These are phyloP conservation scores for Scolopax mira DNA, from an alignment of 2,113 vertebrate genomes.

Conservation along the genomic window DNA sequence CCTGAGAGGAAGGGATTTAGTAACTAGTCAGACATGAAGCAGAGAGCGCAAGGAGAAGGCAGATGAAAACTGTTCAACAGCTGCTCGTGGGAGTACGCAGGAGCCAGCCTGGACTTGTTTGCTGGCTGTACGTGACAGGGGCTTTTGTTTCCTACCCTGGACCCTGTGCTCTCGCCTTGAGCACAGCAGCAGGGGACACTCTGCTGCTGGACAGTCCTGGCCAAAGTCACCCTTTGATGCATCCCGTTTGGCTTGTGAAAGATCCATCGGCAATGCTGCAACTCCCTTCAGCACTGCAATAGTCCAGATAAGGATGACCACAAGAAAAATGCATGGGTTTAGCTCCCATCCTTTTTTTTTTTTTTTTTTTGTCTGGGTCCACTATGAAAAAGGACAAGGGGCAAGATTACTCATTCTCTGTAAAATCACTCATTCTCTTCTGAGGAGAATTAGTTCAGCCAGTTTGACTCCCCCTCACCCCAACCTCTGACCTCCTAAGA, in stretches of 20 bases:
- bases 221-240: background rate
- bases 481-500: background rate
- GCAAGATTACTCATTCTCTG: background rate
- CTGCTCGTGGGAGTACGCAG: accelerated
- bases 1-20: background rate
- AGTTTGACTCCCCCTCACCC: background rate
- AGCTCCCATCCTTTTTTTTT: background rate
- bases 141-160: background rate
- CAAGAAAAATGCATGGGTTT: background rate
- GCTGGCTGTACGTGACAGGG: accelerated
- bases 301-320: background rate
- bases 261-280: background rate
- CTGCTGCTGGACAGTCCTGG: background rate
- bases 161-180: accelerated
- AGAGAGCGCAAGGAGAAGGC: background rate
- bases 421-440: background rate
- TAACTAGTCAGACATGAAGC: background rate
- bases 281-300: background rate
- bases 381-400: background rate
- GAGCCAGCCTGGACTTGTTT: background rate
- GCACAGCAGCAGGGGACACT: background rate
- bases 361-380: background rate
- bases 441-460: background rate
- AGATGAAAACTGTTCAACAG: background rate
- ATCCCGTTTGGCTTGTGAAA: background rate